Conservation (phyloP, 2,797 vertebrate species). For the Carcharodon carcharias region DNA sequence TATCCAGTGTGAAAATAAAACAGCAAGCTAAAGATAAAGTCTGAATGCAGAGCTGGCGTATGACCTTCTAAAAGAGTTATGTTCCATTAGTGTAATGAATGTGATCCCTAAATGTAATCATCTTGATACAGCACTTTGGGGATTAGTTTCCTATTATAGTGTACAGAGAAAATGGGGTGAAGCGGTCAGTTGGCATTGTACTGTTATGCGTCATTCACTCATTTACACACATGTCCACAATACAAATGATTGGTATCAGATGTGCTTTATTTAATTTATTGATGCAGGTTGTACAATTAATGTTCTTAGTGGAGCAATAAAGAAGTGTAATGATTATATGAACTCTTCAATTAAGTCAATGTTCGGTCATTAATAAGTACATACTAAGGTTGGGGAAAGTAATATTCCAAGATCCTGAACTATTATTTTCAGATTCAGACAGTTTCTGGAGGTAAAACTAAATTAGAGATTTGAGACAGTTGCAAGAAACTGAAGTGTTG, state of each 20-base stretch:
- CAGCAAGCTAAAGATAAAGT: not conserved
- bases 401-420: not conserved
- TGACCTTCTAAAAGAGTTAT: not conserved
- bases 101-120: conserved; percentile 31
- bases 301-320: not conserved
- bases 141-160: conserved; percentile 7
- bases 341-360: not conserved
- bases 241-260: not conserved
- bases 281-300: not conserved
- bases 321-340: not conserved
- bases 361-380: not conserved
- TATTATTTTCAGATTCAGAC: not conserved
- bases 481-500: not conserved
- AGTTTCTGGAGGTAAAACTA: not conserved
- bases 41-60: not conserved
- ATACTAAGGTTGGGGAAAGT: not conserved
- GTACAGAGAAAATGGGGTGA: not conserved
- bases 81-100: conserved; percentile 25
- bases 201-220: not conserved
- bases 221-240: not conserved
- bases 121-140: not conserved
- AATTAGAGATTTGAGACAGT: not conserved
- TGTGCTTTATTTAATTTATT: conserved; percentile 2
- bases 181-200: not conserved
- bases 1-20: not conserved